A percentile compares a stretch with the other conserved stretches of the same genome.
Evolutionary conservation across 2,888 invertebrate genomes (phyloP).

Genomic region (Acleris sparsana): DNA sequence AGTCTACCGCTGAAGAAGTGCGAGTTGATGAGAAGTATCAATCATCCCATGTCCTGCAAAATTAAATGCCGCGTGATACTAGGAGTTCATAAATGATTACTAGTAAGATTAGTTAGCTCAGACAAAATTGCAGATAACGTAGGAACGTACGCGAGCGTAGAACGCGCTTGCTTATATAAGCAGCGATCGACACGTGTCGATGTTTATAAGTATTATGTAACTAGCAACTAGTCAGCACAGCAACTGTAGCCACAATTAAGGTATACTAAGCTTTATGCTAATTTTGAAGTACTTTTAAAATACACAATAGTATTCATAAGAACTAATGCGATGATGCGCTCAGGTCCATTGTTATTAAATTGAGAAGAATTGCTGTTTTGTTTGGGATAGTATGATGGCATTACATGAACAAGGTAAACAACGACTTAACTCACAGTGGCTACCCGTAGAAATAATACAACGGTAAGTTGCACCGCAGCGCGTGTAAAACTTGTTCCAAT

Average conservation of each 20-base stretch:
- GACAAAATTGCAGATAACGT: conserved; percentile 24
- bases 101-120: conserved; percentile 8
- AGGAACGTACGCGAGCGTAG: conserved; percentile 21
- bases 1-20: background rate
- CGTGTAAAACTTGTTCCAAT: background rate
- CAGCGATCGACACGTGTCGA: conserved; percentile 61
- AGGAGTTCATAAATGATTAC: conserved; percentile 26
- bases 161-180: conserved; percentile 40
- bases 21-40: background rate
- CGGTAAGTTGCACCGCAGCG: no score
- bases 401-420: no score
- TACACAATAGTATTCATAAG: no score
- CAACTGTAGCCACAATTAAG: conserved; percentile 19
- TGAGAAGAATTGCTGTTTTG: no score
- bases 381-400: no score
- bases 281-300: background rate
- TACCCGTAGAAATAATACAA: no score
- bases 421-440: no score
- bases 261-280: conserved; percentile 1
- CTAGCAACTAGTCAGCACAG: conserved; percentile 43
- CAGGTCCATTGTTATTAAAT: no score
- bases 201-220: conserved; percentile 66
- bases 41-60: conserved; percentile 4
- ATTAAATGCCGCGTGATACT: conserved; percentile 29
- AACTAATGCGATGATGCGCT: no score